A percentile compares a stretch with the other conserved stretches of the same genome.
Evolutionary conservation across 2,888 invertebrate genomes (phyloP).

Genomic region (Ceraclea dissimilis): DNA sequence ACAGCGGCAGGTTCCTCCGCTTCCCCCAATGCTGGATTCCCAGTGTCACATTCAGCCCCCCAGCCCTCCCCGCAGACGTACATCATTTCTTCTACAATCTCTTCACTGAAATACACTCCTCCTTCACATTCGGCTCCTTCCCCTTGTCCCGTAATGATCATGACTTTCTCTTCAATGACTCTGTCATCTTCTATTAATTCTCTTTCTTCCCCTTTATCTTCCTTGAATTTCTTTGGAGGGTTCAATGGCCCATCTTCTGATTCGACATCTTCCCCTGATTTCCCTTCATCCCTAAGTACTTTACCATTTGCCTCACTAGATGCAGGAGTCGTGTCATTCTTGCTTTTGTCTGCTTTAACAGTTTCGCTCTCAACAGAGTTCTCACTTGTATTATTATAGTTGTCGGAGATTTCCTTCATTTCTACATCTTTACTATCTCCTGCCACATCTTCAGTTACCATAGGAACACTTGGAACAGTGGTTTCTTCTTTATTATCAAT

Average conservation of each 20-base stretch:
- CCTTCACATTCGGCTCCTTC: slow-evolving; percentile 59
- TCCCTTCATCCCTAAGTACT: not conserved
- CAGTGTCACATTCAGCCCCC: slow-evolving; percentile 66
- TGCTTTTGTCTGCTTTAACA: too few relatives aligned
- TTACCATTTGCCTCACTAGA: not conserved
- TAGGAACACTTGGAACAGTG: too few relatives aligned
- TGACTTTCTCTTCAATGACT: slow-evolving; percentile 65
- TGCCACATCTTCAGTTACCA: too few relatives aligned
- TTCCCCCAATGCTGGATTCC: slow-evolving; percentile 47
- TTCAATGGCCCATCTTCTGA: not conserved
- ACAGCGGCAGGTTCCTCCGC: slow-evolving; percentile 29
- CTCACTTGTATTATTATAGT: too few relatives aligned
- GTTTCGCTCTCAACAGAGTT: too few relatives aligned
- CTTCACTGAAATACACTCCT: slow-evolving; percentile 51
- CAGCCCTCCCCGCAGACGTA: slow-evolving; percentile 64
- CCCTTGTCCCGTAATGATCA: slow-evolving; percentile 63
- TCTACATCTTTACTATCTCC: too few relatives aligned
- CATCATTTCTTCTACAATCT: slow-evolving; percentile 64
- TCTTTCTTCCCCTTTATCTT: slow-evolving; percentile 30
- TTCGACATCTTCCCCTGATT: not conserved
- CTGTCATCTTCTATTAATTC: slow-evolving; percentile 33
- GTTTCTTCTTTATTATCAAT: too few relatives aligned
- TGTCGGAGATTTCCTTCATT: too few relatives aligned
- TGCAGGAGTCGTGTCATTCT: too few relatives aligned
- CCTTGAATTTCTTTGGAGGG: slow-evolving; percentile 31